A percentile compares a stretch with the other conserved stretches of the same genome.
Evolutionary conservation across 2,888 invertebrate genomes (phyloP).

Genomic region (Pseudococcus jackbeardsleyi): DNA sequence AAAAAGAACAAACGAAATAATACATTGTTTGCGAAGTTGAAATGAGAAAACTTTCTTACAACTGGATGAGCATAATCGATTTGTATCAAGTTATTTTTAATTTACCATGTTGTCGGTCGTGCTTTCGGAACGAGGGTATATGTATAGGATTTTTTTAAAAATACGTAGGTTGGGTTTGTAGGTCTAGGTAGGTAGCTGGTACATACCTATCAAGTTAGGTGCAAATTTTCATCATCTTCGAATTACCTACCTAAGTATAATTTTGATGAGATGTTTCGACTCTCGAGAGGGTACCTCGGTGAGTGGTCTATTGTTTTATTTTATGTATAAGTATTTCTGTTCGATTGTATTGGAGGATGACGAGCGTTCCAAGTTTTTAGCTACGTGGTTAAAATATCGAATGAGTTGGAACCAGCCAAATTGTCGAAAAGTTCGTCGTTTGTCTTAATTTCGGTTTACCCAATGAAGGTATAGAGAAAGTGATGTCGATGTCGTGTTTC

Average conservation of each 20-base stretch:
- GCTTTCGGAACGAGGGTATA: background rate
- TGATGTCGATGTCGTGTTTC: background rate
- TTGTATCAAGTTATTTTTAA: slow-evolving; percentile 47
- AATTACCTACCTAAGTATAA: background rate
- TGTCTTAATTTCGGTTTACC: background rate
- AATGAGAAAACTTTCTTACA: slow-evolving; percentile 47
- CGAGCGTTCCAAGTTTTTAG: background rate
- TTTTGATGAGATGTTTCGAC: slow-evolving; percentile 4
- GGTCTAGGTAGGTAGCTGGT: too few relatives aligned
- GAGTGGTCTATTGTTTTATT: slow-evolving; percentile 15
- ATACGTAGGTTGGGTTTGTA: too few relatives aligned
- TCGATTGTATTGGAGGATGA: background rate
- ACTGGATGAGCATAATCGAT: slow-evolving; percentile 41
- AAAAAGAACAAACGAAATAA: slow-evolving; percentile 32
- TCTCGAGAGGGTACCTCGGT: background rate
- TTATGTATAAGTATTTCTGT: slow-evolving; percentile 17
- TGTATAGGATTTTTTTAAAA: background rate
- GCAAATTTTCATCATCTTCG: too few relatives aligned
- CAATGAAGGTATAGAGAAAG: background rate
- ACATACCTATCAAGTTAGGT: too few relatives aligned
- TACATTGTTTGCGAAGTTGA: slow-evolving; percentile 26
- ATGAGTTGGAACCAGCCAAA: background rate
- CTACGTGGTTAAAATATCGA: slow-evolving; percentile 1
- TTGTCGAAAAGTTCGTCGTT: slow-evolving; percentile 10
- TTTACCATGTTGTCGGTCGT: background rate